Evolutionary conservation across 2,113 vertebrate genomes (phyloP), one percentile per base, ranked within the genome.

Genomic region (Stegastes partitus): DNA sequence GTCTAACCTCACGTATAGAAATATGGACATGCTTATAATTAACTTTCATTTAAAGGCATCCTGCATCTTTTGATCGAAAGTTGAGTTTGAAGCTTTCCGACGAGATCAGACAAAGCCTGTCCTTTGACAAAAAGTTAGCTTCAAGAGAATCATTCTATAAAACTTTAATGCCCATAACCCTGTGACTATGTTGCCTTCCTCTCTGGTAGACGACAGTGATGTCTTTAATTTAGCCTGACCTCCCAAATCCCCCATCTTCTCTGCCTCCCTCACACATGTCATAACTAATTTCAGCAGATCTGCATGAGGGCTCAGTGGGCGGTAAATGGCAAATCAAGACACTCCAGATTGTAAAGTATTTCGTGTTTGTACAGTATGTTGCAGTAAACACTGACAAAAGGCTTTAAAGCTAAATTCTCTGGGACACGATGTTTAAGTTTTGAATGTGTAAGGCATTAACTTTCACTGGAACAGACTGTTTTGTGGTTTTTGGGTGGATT

Each of bases 211-310:
- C 1, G 16, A 64, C 11, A 6, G 34, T 54, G 69, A 79, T 45
- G 75, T 5, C 76, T 76, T 89, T 55, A 76, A 49, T 63, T 78
- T 42, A 72, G 39, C 21, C 76, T 78, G 67, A 88, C 81, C 79
- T 73, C 47, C 39, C 11, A 73, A 57, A 75, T 70, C 79, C 49
- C 31, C 26, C 23, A 18, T 68, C 62, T 64, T 54, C 75, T 58
- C 61, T 31, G 31, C 51, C 75, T 80, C 31, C 79, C 63, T 81
- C 75, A 82, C 55, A 84, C 64, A 78, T 75, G 79, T 75, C 87
- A 83, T 3, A 55, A 77, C 64, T 65, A 7, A 54, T 83, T 85
- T 79, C 31, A 77, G 49, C 72, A 74, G 69, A 82, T 81, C 58
- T 49, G 78, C 66, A 6, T 28, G 83, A 77, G 55, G 22, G 80